phyloP scores from a whole-genome alignment of 2,888 invertebrate species.

The Epinotia ramella region DNA sequence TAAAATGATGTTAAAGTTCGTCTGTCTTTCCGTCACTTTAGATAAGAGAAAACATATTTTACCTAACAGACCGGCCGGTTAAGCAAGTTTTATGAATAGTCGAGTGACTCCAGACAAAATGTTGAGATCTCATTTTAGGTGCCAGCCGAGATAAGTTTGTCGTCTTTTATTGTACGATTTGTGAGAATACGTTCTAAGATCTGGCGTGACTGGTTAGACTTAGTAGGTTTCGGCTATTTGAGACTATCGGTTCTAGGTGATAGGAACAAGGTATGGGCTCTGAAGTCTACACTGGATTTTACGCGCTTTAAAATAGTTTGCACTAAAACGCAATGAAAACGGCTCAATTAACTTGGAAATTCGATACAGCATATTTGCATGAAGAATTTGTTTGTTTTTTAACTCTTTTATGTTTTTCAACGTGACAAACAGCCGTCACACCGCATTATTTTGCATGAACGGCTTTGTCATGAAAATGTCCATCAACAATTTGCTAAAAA shows the following conservation, averaged over 20 bases:
- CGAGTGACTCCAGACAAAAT: neutral
- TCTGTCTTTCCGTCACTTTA: no score
- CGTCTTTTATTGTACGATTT: neutral
- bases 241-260: constrained; percentile 14
- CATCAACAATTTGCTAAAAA: no score
- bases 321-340: neutral
- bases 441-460: no score
- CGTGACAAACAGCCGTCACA: no score
- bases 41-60: no score
- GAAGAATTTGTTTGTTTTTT: no score
- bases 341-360: no score
- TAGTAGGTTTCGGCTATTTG: constrained; percentile 20
- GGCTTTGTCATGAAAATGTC: no score
- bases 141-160: constrained; percentile 9
- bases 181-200: constrained; percentile 12
- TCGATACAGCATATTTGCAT: no score
- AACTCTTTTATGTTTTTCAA: no score
- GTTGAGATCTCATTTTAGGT: neutral
- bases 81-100: neutral
- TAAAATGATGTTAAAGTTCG: no score
- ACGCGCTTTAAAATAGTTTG: neutral
- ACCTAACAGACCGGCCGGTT: neutral
- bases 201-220: constrained; percentile 10
- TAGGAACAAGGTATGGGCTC: constrained; percentile 3
- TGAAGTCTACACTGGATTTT: constrained; percentile 24